These are phyloP conservation scores for Rhysida immarginata DNA, from an alignment of 1,140 invertebrate species.

Conservation along the genomic window DNA sequence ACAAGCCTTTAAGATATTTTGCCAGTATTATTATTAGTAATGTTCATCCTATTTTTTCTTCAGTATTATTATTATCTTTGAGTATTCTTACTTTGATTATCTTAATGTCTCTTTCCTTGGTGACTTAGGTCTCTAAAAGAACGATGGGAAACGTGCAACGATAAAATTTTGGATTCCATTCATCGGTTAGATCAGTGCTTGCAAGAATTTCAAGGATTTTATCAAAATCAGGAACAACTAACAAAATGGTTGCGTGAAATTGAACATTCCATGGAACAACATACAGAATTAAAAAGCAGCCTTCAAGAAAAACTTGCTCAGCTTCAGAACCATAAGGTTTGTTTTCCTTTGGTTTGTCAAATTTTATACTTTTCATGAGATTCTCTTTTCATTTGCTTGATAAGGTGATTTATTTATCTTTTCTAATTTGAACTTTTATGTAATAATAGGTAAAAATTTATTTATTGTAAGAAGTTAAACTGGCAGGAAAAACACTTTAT, in stretches of 20 bases:
- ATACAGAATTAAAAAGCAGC: constrained; percentile 75
- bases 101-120: constrained; percentile 4
- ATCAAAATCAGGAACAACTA: constrained; percentile 70
- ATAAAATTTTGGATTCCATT: constrained; percentile 66
- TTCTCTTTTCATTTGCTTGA: no score
- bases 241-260: constrained; percentile 84
- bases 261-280: constrained; percentile 75
- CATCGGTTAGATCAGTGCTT: constrained; percentile 76
- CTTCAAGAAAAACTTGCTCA: constrained; percentile 88
- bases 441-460: no score
- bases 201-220: constrained; percentile 75
- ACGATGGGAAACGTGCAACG: constrained; percentile 48
- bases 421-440: no score
- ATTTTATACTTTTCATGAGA: no score
- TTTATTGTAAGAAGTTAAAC: no score
- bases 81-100: no score
- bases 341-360: no score
- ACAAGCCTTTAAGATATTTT: no score
- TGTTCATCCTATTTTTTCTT: neutral
- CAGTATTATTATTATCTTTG: constrained; percentile 4
- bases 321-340: constrained; percentile 78
- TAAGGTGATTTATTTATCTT: no score
- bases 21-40: neutral
- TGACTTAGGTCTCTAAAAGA: constrained; percentile 51
- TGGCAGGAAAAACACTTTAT: no score